These are phyloP conservation scores for Digitonthophagus gazella DNA, from an alignment of 2,888 invertebrate species.

Conservation along the genomic window DNA sequence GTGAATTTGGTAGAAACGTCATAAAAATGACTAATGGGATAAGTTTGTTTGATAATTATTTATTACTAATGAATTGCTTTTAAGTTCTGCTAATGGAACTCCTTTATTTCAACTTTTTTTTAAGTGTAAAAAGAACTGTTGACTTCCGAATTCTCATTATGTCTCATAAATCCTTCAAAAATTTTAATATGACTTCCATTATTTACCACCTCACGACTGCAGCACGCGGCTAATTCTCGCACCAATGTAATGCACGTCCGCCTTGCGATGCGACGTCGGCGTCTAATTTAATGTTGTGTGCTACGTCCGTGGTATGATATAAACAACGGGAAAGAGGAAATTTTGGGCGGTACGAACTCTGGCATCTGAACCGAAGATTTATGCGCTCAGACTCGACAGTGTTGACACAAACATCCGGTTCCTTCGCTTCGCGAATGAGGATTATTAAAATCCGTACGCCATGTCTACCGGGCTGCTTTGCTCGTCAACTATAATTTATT, in stretches of 20 bases:
- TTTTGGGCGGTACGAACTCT: background rate
- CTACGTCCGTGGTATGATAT: slow-evolving; percentile 12
- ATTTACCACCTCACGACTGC: background rate
- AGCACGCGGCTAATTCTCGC: background rate
- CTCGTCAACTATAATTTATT: slow-evolving; percentile 5
- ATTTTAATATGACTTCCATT: background rate
- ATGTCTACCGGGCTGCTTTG: slow-evolving; percentile 17
- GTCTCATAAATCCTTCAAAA: background rate
- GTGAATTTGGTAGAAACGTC: too few species aligned
- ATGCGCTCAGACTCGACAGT: background rate
- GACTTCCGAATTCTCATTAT: too few species aligned
- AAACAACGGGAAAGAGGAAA: slow-evolving; percentile 8
- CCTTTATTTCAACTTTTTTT: too few species aligned
- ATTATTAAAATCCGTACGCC: slow-evolving; percentile 25
- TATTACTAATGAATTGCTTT: too few species aligned
- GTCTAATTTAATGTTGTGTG: slow-evolving; percentile 19
- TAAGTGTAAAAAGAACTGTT: too few species aligned
- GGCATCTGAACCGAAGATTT: background rate
- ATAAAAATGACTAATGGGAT: too few species aligned
- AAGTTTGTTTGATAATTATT: too few species aligned
- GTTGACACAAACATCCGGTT: slow-evolving; percentile 30
- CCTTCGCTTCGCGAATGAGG: slow-evolving; percentile 19
- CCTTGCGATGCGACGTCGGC: background rate
- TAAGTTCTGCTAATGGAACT: too few species aligned
- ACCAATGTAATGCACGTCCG: background rate